These are phyloP conservation scores for Sapajus apella DNA, from an alignment of 2,113 vertebrate genomes.

Conservation along the genomic window DNA sequence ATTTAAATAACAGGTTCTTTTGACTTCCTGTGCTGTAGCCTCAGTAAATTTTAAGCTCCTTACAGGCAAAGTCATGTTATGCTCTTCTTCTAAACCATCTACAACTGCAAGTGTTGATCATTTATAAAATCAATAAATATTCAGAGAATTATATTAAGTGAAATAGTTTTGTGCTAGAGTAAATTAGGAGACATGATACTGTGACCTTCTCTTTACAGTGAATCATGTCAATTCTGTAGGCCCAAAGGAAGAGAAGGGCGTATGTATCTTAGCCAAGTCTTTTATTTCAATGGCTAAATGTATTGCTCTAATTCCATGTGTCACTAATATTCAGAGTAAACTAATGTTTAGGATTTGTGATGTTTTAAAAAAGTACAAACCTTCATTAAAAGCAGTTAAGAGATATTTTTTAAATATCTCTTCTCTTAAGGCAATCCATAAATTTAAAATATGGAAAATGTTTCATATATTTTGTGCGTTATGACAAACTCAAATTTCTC, in stretches of 20 bases:
- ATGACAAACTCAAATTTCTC: not conserved
- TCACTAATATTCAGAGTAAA: not conserved
- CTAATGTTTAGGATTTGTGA: not conserved
- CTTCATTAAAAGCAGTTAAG: not conserved
- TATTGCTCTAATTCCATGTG: not conserved
- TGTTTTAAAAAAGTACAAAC: not conserved
- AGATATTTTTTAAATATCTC: not conserved
- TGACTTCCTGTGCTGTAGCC: not conserved
- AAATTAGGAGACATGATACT: not conserved
- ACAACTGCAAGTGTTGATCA: not conserved
- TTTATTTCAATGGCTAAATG: not conserved
- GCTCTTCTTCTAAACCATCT: conserved; percentile 25
- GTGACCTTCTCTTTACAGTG: not conserved
- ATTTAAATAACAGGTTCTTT: conserved; percentile 27
- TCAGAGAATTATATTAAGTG: not conserved
- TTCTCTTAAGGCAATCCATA: not conserved
- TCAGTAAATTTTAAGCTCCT: conserved; percentile 33
- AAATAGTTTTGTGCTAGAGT: not conserved
- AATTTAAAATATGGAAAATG: not conserved
- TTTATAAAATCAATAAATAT: conserved; percentile 27
- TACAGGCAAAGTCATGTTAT: not conserved
- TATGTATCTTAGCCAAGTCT: not conserved
- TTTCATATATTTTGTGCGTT: not conserved
- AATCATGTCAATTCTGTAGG: not conserved
- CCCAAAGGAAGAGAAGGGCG: not conserved